These are phyloP conservation scores for Drosophila subquinaria DNA, from an alignment of 2,888 invertebrate genomes.

Conservation along the genomic window DNA sequence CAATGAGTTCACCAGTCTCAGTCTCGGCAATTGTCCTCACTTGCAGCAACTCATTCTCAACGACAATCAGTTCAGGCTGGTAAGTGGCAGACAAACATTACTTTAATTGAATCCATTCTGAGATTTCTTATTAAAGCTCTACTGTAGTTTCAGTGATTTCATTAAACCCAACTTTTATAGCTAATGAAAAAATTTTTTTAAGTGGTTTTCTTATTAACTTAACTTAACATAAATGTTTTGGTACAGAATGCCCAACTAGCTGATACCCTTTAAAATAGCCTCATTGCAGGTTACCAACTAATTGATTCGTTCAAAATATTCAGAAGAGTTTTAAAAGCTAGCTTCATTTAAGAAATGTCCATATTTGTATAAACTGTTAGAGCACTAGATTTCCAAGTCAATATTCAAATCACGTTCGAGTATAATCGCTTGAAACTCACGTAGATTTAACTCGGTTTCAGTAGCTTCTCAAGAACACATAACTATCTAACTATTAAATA, in stretches of 20 bases:
- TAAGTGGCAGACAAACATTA: slow-evolving; percentile 45
- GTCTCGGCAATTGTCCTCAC: slow-evolving; percentile 62
- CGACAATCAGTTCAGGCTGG: slow-evolving; percentile 75
- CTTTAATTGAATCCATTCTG: neutral
- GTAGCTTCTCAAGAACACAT: neutral
- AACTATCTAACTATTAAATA: neutral
- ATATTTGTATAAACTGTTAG: neutral
- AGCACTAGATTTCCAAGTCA: neutral
- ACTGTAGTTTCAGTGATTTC: neutral
- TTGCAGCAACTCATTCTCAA: slow-evolving; percentile 71
- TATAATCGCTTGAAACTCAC: neutral
- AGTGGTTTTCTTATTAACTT: neutral
- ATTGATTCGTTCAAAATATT: no score
- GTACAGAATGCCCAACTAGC: neutral
- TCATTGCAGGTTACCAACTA: neutral
- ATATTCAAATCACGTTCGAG: neutral
- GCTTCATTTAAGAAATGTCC: no score
- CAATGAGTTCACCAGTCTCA: slow-evolving; percentile 74
- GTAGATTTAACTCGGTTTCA: neutral
- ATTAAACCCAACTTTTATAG: neutral
- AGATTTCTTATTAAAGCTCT: neutral
- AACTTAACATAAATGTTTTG: neutral
- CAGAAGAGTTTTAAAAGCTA: no score
- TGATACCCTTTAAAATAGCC: neutral
- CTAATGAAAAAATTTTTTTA: neutral